Conservation (phyloP, 2,113 vertebrate genomes). For the Thalassarche chlororhynchos region DNA sequence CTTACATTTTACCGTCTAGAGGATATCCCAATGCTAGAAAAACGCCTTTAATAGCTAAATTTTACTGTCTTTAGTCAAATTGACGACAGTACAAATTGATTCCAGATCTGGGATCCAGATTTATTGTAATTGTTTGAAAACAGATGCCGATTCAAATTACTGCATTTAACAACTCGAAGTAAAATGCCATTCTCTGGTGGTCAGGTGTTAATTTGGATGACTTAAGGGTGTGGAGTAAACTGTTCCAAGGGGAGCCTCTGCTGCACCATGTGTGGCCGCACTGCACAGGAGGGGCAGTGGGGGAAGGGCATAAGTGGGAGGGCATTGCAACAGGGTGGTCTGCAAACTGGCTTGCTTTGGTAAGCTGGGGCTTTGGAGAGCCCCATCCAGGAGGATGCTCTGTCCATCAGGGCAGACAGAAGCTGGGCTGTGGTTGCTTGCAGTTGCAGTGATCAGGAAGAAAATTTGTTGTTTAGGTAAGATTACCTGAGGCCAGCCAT, state of each 20-base stretch:
- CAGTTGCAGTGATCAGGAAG: background rate
- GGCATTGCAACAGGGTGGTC: rapidly evolving
- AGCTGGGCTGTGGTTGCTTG: background rate
- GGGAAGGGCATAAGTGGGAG: background rate
- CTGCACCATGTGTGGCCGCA: rapidly evolving
- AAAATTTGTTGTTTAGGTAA: background rate
- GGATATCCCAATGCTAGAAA: background rate
- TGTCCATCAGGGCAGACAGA: background rate
- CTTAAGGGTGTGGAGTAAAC: background rate
- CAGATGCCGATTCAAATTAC: background rate
- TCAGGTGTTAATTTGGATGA: background rate
- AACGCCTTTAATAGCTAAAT: background rate
- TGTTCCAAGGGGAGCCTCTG: background rate
- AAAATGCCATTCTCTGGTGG: background rate
- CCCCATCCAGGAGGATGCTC: background rate
- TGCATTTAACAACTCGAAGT: background rate
- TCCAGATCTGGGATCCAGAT: background rate
- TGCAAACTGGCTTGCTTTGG: background rate
- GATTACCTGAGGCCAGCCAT: background rate
- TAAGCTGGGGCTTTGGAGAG: background rate
- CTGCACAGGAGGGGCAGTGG: background rate
- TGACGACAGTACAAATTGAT: background rate
- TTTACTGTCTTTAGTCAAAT: background rate
- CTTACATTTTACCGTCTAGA: background rate
- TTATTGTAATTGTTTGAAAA: conserved; percentile 16